Conservation (phyloP, 2,113 vertebrate species). For the Micromys minutus region DNA sequence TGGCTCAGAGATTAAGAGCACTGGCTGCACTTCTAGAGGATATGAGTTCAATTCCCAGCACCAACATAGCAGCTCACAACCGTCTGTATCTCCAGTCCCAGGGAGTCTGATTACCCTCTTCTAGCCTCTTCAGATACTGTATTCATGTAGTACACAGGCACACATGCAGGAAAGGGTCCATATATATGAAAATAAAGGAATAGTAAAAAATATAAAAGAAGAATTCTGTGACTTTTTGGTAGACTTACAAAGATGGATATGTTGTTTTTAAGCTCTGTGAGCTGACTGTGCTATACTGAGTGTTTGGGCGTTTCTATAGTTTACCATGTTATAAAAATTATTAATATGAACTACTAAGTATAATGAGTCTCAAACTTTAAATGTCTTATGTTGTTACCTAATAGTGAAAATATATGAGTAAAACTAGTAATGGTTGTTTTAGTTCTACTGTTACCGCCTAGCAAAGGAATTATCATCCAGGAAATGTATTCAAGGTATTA, state of each 20-base stretch:
- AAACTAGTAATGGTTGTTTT: constrained; percentile 17
- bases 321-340: constrained; percentile 23
- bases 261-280: background rate
- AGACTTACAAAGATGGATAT: background rate
- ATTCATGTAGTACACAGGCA: background rate
- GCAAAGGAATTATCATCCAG: background rate
- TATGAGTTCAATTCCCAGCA: background rate
- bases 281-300: constrained; percentile 41
- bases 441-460: background rate
- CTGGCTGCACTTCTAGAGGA: background rate
- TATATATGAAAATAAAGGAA: background rate
- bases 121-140: background rate
- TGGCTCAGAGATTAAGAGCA: background rate
- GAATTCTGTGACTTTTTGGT: background rate
- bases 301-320: constrained; percentile 49
- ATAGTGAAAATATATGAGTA: constrained; percentile 48
- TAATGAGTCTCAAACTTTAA: constrained; percentile 37
- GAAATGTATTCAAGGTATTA: background rate
- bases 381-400: constrained; percentile 9
- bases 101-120: background rate
- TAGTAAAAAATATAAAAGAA: background rate
- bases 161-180: background rate
- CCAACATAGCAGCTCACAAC: background rate
- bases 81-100: background rate
- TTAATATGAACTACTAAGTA: constrained; percentile 47